phyloP scores from a whole-genome alignment of 1,140 invertebrate species.

The Drosophila lacertosa region DNA sequence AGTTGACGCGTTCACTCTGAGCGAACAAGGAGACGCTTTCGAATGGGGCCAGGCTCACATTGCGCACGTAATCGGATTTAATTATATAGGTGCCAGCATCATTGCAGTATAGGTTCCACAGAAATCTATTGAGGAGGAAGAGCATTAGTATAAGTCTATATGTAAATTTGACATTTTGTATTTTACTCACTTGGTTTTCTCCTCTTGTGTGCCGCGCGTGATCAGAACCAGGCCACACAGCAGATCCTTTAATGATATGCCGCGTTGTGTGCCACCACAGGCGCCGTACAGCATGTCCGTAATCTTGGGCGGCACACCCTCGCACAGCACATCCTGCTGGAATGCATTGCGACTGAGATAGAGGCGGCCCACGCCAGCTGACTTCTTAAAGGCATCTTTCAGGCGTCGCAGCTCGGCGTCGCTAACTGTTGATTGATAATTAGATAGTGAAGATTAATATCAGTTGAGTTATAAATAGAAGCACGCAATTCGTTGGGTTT shows the following conservation, averaged over 20 bases:
- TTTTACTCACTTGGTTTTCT: slow-evolving; percentile 94
- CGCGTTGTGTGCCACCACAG: slow-evolving; percentile 91
- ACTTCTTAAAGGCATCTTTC: slow-evolving; percentile 93
- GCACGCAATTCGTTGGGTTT: slow-evolving; percentile 4
- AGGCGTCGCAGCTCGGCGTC: slow-evolving; percentile 92
- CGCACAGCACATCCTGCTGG: slow-evolving; percentile 92
- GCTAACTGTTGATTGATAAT: slow-evolving; percentile 86
- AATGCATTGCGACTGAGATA: slow-evolving; percentile 90
- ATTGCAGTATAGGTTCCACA: slow-evolving; percentile 94
- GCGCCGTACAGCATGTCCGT: slow-evolving; percentile 92
- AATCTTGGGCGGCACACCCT: slow-evolving; percentile 90
- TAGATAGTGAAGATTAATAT: background rate
- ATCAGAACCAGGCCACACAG: slow-evolving; percentile 93
- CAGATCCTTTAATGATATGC: slow-evolving; percentile 92
- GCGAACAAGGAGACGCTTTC: slow-evolving; percentile 75
- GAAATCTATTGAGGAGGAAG: slow-evolving; percentile 86
- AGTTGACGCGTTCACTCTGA: slow-evolving; percentile 84
- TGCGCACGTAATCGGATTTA: slow-evolving; percentile 90
- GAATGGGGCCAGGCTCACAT: slow-evolving; percentile 85
- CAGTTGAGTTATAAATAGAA: slow-evolving; percentile 10
- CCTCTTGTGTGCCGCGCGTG: slow-evolving; percentile 92
- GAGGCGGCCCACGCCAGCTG: slow-evolving; percentile 88
- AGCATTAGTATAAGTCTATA: background rate
- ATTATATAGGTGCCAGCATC: slow-evolving; percentile 90
- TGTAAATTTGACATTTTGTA: no score